Evolutionary conservation across 2,888 invertebrate genomes (phyloP), one percentile per base, ranked within the genome.

Genomic region (Eurytoma californica): DNA sequence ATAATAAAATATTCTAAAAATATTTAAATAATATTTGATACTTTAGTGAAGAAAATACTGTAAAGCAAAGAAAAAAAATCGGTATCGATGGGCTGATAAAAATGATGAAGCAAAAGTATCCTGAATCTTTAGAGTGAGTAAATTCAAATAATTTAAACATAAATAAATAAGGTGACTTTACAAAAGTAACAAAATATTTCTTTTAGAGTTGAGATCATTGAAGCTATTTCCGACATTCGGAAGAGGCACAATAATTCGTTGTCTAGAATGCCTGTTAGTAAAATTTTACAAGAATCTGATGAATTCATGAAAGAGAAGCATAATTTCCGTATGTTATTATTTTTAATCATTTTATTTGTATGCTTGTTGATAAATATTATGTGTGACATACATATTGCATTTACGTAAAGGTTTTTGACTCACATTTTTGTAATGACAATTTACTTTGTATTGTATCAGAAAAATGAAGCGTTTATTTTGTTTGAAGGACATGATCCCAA

Each of bases 141-240:
- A 72, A 51, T 13, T 30, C 39, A 13, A 39, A 9, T 39, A 7
- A 5, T 39, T 39, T 51, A 63, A 77, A 63, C 57, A 5, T 47
- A 24, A 55, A 28, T 51, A 65, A 61, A 28, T 66, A 53, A 14
- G 55, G 12, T 61, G 14, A 55, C 0, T 57, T 72, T 76, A 12
- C 53, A 65, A 49, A 57, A 47, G 61, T 74, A 9, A n/a, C 49
- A 61, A 67, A 24, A 65, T 24, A 24, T 51, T 61, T 47, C 57
- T 75, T 82, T 39, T 68, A 86, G 86, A 77, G 66, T 79, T 14
- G 86, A 87, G 80, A 77, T 87, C 30, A 28, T 86, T 28, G 83
- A 84, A 49, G 82, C 84, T 65, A 68, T 87, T 66, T 30, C 80
- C 2, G 79, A 77, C 39, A 83, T 87, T 28, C 86, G 86, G 9